Evolutionary conservation across 2,888 invertebrate genomes (phyloP), one percentile per base, ranked within the genome.

Genomic region (Arge pagana): DNA sequence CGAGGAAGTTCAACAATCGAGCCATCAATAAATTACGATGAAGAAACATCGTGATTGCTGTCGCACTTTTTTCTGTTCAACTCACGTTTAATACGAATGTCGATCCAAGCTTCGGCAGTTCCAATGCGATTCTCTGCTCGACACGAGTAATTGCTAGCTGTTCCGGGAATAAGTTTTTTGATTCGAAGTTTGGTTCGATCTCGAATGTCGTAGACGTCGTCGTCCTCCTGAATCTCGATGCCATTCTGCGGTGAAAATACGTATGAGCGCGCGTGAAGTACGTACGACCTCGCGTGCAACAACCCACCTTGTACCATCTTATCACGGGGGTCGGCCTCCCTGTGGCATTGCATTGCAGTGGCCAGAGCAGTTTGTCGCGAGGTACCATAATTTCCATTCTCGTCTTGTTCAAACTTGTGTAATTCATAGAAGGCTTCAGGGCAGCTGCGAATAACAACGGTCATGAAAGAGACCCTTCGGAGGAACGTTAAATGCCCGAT

Each of bases 221-320:
- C 78, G 74, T 7, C 58, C 48, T 15, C 18, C 6, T n/a, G n/a
- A n/a, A n/a, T n/a, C n/a, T n/a, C n/a, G n/a, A n/a, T n/a, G n/a
- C n/a, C n/a, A n/a, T n/a, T n/a, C n/a, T n/a, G n/a, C n/a, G n/a
- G n/a, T n/a, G n/a, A n/a, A n/a, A n/a, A n/a, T n/a, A n/a, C n/a
- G n/a, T n/a, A n/a, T n/a, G n/a, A n/a, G n/a, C n/a, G n/a, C n/a
- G n/a, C n/a, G n/a, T n/a, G n/a, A n/a, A n/a, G n/a, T n/a, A n/a
- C n/a, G n/a, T n/a, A n/a, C n/a, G n/a, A n/a, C n/a, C n/a, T n/a
- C n/a, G n/a, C 11, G 16, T 13, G 13, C 2, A 15, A 23, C 11
- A n/a, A 35, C 67, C 69, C 81, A 87, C 90, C 82, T 88, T 89
- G 58, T 77, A 83, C 92, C 92, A 92, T 0, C 70, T 72, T 1